These are phyloP conservation scores for Polydrusus pterygomalis DNA, from an alignment of 2,888 invertebrate species.

Conservation along the genomic window DNA sequence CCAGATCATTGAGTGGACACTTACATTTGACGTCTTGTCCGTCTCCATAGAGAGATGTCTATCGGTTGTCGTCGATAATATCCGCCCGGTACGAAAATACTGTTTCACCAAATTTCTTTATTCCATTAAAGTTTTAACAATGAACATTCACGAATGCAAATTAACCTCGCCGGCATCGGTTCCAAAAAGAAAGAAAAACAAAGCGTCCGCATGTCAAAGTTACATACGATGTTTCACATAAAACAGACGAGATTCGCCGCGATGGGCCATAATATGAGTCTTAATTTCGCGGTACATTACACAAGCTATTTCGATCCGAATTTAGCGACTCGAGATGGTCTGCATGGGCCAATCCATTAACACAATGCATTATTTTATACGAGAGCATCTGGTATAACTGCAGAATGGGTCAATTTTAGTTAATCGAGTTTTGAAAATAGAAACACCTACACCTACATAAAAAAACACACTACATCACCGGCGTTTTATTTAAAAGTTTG, in stretches of 20 bases:
- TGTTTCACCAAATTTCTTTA: background rate
- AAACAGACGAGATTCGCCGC: conserved; percentile 26
- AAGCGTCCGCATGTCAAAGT: conserved; percentile 5
- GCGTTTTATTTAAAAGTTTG: too few species aligned
- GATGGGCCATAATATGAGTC: conserved; percentile 39
- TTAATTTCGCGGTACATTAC: conserved; percentile 41
- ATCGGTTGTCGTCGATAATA: too few species aligned
- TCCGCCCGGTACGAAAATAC: too few species aligned
- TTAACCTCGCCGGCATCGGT: conserved; percentile 10
- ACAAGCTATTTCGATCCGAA: conserved; percentile 31
- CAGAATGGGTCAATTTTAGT: too few species aligned
- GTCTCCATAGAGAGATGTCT: too few species aligned
- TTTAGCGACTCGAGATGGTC: conserved; percentile 27
- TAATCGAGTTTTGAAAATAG: too few species aligned
- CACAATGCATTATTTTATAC: background rate
- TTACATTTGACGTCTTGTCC: too few species aligned
- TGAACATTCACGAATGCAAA: conserved; percentile 16
- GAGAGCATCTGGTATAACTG: background rate
- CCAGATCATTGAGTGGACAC: too few species aligned
- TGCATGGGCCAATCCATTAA: conserved; percentile 10
- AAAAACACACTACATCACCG: too few species aligned
- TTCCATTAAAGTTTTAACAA: background rate
- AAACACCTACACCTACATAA: too few species aligned
- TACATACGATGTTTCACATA: conserved; percentile 29
- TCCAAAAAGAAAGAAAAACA: conserved; percentile 15